These are phyloP conservation scores for Silurus asotus DNA, from an alignment of 2,113 vertebrate species.

Conservation along the genomic window DNA sequence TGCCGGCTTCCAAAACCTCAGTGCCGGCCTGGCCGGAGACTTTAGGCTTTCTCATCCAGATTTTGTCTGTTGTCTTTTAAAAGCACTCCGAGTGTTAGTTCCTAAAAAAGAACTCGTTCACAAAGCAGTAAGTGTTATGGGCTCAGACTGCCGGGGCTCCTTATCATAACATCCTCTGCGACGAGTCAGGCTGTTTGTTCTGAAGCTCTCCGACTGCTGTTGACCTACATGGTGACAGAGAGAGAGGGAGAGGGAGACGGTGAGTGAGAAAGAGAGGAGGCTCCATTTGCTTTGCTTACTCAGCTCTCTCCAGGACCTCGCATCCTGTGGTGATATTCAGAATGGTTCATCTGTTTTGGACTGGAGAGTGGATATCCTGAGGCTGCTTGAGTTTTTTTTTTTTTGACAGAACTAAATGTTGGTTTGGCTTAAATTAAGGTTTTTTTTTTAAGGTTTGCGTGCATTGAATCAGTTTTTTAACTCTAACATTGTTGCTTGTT, in stretches of 20 bases:
- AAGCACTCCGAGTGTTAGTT: slow-evolving; percentile 35
- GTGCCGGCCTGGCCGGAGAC: slow-evolving; percentile 5
- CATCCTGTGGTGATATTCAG: neutral
- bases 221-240: neutral
- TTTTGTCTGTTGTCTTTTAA: slow-evolving; percentile 38
- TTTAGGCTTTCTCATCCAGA: slow-evolving; percentile 5
- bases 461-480: neutral
- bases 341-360: neutral
- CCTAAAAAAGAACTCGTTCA: slow-evolving; percentile 38
- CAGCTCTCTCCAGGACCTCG: slow-evolving; percentile 7
- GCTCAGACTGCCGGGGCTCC: slow-evolving; percentile 38
- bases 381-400: too few relatives aligned
- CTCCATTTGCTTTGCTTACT: slow-evolving; percentile 1
- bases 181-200: slow-evolving; percentile 34
- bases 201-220: slow-evolving; percentile 25
- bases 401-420: neutral
- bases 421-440: neutral
- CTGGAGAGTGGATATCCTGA: neutral
- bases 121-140: slow-evolving; percentile 43
- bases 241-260: neutral
- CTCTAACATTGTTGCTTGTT: neutral
- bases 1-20: neutral
- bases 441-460: neutral
- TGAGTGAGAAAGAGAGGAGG: neutral
- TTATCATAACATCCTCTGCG: slow-evolving; percentile 57